A percentile compares a stretch with the other conserved stretches of the same genome.
Evolutionary conservation across 2,888 invertebrate species (phyloP).

Genomic region (Melanargia galathea): DNA sequence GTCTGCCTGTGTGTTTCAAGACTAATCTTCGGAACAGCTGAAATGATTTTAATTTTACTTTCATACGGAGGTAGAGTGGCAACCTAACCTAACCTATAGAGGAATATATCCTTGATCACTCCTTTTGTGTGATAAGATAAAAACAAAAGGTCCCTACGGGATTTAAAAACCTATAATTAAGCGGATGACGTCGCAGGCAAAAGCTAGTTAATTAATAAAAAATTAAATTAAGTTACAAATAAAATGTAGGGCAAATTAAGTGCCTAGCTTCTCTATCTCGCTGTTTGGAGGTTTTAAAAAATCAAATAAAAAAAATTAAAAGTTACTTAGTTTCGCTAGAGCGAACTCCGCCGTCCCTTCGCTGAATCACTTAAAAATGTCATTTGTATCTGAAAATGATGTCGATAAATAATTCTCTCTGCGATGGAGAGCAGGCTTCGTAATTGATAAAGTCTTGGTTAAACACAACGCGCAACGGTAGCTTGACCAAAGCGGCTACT

Average conservation of each 20-base stretch:
- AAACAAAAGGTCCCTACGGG: too few relatives aligned
- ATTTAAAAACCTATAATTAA: too few relatives aligned
- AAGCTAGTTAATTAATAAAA: too few relatives aligned
- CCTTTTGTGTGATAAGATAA: too few relatives aligned
- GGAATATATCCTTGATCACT: too few relatives aligned
- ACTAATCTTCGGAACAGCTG: too few relatives aligned
- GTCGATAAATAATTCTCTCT: not conserved
- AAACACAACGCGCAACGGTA: not conserved
- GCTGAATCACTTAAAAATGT: constrained; percentile 6
- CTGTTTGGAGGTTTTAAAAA: not conserved
- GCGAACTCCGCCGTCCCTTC: not conserved
- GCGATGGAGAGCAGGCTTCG: not conserved
- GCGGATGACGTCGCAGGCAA: not conserved
- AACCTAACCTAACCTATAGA: too few relatives aligned
- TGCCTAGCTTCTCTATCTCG: not conserved
- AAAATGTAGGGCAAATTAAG: not conserved
- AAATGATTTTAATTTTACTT: too few relatives aligned
- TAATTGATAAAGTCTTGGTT: constrained; percentile 22
- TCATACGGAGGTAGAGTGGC: too few relatives aligned
- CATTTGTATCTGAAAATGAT: constrained; percentile 1
- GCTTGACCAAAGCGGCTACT: not conserved
- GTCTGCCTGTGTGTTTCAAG: too few relatives aligned
- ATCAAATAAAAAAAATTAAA: not conserved
- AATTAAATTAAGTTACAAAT: not conserved
- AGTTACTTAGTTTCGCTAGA: constrained; percentile 4